Percentiles rank a stretch among this genome's conserved stretches.
Conservation (phyloP, 2,888 invertebrate genomes). For the Callinectes sapidus region DNA sequence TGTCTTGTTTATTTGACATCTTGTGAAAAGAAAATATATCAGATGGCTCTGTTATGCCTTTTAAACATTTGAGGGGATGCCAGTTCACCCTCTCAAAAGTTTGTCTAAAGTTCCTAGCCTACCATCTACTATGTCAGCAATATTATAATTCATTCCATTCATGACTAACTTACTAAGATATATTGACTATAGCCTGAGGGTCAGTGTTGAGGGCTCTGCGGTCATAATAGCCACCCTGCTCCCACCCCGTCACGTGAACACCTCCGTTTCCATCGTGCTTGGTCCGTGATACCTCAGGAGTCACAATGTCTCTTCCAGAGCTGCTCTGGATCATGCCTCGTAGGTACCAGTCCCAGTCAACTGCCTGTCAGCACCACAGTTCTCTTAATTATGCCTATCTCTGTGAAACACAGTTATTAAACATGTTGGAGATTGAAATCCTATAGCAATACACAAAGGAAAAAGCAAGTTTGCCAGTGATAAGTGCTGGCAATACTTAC, state of each 20-base stretch:
- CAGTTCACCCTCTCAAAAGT: background rate
- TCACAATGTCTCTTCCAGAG: constrained; percentile 51
- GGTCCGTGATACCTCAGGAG: constrained; percentile 70
- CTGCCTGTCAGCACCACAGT: constrained; percentile 25
- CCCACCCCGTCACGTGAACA: constrained; percentile 67
- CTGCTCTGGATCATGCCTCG: constrained; percentile 54
- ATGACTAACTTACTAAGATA: constrained; percentile 54
- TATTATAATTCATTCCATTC: background rate
- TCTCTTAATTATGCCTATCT: background rate
- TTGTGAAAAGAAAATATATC: background rate
- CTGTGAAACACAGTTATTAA: background rate
- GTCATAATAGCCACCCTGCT: constrained; percentile 66
- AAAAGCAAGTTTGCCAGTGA: background rate
- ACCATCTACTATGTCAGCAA: background rate
- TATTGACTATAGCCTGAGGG: constrained; percentile 55
- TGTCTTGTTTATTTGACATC: background rate
- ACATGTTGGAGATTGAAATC: background rate
- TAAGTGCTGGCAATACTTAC: constrained; percentile 36
- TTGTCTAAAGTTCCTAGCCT: background rate
- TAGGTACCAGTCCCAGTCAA: constrained; percentile 71
- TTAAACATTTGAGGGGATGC: background rate
- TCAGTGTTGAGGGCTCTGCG: constrained; percentile 59
- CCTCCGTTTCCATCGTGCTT: constrained; percentile 68
- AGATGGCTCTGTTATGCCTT: background rate
- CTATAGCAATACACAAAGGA: background rate